phyloP scores from a whole-genome alignment of 2,113 vertebrate species.

The Paralichthys olivaceus region DNA sequence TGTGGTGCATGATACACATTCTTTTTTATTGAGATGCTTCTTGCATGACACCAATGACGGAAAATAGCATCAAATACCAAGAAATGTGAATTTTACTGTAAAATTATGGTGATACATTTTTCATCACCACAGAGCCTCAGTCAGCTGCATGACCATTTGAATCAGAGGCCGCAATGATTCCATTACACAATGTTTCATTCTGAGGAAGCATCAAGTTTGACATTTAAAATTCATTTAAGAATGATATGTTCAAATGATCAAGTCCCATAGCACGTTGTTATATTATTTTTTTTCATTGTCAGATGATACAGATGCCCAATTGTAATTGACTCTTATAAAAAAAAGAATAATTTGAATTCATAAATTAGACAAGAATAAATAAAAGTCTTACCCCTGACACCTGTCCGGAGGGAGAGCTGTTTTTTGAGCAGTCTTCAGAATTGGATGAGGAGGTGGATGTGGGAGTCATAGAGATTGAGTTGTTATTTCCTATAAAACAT shows the following conservation, averaged over 20 bases:
- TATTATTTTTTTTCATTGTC: no score
- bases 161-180: not conserved
- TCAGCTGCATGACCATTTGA: slow-evolving; percentile 4
- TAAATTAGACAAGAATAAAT: not conserved
- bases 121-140: slow-evolving; percentile 17
- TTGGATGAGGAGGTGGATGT: slow-evolving; percentile 96
- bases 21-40: not conserved
- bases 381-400: slow-evolving; percentile 86
- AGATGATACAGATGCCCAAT: no score
- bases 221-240: no score
- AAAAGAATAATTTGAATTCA: not conserved
- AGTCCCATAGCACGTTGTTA: not conserved
- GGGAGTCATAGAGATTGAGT: slow-evolving; percentile 95
- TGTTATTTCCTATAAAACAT: slow-evolving; percentile 86
- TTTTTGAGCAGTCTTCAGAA: slow-evolving; percentile 96
- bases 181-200: not conserved
- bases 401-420: slow-evolving; percentile 89
- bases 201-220: not conserved
- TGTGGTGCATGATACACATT: slow-evolving; percentile 1
- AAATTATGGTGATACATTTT: slow-evolving; percentile 22
- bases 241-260: not conserved
- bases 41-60: not conserved
- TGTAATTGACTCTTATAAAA: not conserved
- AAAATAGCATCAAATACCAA: not conserved
- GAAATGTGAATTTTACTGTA: slow-evolving; percentile 22